Conservation (phyloP, 2,797 vertebrate species). For the Lacerta viridis region DNA sequence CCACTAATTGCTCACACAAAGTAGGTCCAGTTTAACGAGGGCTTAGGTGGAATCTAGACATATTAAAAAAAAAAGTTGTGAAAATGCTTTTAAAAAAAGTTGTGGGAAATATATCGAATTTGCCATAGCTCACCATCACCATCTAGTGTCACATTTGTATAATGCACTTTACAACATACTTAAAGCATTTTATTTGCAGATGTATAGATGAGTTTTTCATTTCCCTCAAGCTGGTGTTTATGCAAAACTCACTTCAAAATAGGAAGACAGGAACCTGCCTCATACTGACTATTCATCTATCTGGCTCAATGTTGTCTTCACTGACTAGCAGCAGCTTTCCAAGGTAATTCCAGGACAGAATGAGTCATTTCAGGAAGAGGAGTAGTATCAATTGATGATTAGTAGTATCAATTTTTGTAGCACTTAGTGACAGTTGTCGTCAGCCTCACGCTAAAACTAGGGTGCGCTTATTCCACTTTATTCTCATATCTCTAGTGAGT, state of each 20-base stretch:
- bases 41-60: too few relatives aligned
- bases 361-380: too few relatives aligned
- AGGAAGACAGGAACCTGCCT: not conserved
- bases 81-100: too few relatives aligned
- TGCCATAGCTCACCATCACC: too few relatives aligned
- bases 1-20: not conserved
- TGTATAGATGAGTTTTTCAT: too few relatives aligned
- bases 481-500: slow-evolving; percentile 4
- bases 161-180: too few relatives aligned
- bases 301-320: not conserved
- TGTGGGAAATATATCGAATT: too few relatives aligned
- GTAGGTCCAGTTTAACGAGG: not conserved
- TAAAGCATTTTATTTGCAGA: too few relatives aligned
- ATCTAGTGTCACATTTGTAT: too few relatives aligned
- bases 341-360: not conserved
- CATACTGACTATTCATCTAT: not conserved
- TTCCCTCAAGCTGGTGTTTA: too few relatives aligned
- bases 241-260: not conserved
- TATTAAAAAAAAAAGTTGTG: too few relatives aligned
- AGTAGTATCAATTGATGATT: not conserved
- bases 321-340: not conserved
- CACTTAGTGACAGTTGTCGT: not conserved
- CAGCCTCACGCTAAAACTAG: not conserved
- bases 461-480: not conserved
- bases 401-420: not conserved